Percentiles rank a stretch among this genome's conserved stretches.
phyloP scores from a whole-genome alignment of 2,113 vertebrate species.

The Cebidichthys violaceus region DNA sequence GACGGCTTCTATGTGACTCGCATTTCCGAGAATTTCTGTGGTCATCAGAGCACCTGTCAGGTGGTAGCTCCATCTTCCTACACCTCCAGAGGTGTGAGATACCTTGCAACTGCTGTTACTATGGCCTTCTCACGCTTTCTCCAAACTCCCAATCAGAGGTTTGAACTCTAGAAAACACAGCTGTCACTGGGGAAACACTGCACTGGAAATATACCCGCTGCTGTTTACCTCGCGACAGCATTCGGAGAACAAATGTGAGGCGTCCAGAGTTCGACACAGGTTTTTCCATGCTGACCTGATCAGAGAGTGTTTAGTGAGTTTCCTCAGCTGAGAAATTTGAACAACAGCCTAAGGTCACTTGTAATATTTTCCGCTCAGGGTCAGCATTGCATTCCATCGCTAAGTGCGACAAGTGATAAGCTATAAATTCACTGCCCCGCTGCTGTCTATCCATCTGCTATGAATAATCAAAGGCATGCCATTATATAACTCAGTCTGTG shows the following conservation, averaged over 20 bases:
- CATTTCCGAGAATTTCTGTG: slow-evolving; percentile 64
- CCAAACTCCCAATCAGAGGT: slow-evolving; percentile 39
- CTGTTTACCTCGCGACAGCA: slow-evolving; percentile 58
- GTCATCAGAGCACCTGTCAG: slow-evolving; percentile 56
- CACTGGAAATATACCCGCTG: slow-evolving; percentile 51
- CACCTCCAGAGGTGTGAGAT: slow-evolving; percentile 69
- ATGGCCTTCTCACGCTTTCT: slow-evolving; percentile 17
- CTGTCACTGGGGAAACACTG: slow-evolving; percentile 60
- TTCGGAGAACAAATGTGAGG: slow-evolving; percentile 44
- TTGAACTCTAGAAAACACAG: slow-evolving; percentile 38
- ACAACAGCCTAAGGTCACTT: slow-evolving; percentile 55
- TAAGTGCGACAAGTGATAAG: slow-evolving; percentile 74
- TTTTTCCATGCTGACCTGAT: slow-evolving; percentile 67
- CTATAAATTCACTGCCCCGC: slow-evolving; percentile 79
- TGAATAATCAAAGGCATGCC: slow-evolving; percentile 66
- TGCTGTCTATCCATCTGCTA: slow-evolving; percentile 65
- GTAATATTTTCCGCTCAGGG: slow-evolving; percentile 78
- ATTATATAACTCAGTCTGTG: slow-evolving; percentile 27
- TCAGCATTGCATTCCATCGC: slow-evolving; percentile 64
- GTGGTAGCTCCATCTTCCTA: slow-evolving; percentile 24
- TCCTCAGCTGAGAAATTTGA: slow-evolving; percentile 67
- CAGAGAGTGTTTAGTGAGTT: slow-evolving; percentile 66
- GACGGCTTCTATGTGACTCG: slow-evolving; percentile 48
- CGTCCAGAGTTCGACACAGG: slow-evolving; percentile 22
- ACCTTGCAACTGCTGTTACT: slow-evolving; percentile 35